Evolutionary conservation across 2,888 invertebrate genomes (phyloP), one percentile per base, ranked within the genome.

Genomic region (Adineta ricciae): DNA sequence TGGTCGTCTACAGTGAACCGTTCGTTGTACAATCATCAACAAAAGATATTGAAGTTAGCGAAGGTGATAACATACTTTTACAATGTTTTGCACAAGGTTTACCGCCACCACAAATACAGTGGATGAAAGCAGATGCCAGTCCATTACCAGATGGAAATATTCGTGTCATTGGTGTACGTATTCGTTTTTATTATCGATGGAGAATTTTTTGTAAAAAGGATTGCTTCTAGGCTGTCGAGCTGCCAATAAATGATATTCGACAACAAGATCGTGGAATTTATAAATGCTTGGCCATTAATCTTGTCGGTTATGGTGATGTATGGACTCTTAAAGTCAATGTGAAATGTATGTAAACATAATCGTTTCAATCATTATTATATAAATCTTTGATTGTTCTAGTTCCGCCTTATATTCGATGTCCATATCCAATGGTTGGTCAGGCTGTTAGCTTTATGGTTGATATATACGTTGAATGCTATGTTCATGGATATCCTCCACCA

Each of bases 271-370:
- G 86, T 36, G 84, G 84, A 32, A 84, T 86, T 27, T 86, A 86
- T 38, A 84, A 84, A 72, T 86, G 86, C 50, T 82, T 86, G 38
- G 86, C 86, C 32, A 84, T 84, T 49, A 86, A 86, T 86, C 56
- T 86, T 8, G 84, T 86, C 38, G 86, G 86, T 27, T 84, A 56
- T 64, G 86, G 86, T 16, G 84, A 84, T n/a, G 54, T 73, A 86
- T 86, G 86, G 86, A 86, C 86, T 9, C 52, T 86, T 16, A 86
- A 86, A 83, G 82, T 86, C n/a, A 84, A 84, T n/a, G 86, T 86
- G 24, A 78, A 84, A 86, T 86, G 85, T 85, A 84, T 38, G 36
- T 46, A 84, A 27, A 49, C 46, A 46, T 46, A 24, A n/a, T 27
- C 27, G 2, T 49, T 8, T 21, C 7, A 64, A 27, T 27, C 21